phyloP scores from a whole-genome alignment of 2,888 invertebrate genomes.

The Chaitophorus viminalis region DNA sequence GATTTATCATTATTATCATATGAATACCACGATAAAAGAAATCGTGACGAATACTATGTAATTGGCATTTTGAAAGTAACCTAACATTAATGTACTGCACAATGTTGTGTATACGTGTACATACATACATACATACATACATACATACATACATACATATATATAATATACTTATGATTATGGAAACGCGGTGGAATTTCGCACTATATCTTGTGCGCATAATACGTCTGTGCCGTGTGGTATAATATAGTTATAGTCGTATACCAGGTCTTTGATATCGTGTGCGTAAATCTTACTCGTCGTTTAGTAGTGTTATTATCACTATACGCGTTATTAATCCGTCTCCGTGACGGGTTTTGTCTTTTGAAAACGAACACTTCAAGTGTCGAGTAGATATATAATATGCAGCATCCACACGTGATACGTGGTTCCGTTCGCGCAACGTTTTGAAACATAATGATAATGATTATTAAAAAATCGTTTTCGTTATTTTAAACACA shows the following conservation, averaged over 20 bases:
- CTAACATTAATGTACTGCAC: no score
- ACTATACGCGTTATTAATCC: slow-evolving; percentile 6
- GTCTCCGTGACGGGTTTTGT: not conserved
- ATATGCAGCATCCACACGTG: no score
- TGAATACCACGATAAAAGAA: no score
- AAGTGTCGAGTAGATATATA: not conserved
- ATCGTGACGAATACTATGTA: no score
- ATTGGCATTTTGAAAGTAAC: no score
- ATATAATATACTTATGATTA: no score
- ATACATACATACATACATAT: no score
- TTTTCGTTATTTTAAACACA: not conserved
- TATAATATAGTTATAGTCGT: no score
- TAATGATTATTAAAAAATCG: not conserved
- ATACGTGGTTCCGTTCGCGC: not conserved
- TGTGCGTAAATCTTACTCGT: not conserved
- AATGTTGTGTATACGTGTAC: no score
- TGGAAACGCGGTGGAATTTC: slow-evolving; percentile 8
- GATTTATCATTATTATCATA: no score
- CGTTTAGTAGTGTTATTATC: slow-evolving; percentile 13
- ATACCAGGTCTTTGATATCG: not conserved
- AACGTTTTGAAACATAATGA: not conserved
- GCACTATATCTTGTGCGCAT: not conserved
- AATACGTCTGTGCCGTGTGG: no score
- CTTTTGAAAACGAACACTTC: not conserved
- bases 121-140: no score